A percentile compares a stretch with the other conserved stretches of the same genome.
phyloP scores from a whole-genome alignment of 2,797 vertebrate genomes.

The Enteromius viviparus region DNA sequence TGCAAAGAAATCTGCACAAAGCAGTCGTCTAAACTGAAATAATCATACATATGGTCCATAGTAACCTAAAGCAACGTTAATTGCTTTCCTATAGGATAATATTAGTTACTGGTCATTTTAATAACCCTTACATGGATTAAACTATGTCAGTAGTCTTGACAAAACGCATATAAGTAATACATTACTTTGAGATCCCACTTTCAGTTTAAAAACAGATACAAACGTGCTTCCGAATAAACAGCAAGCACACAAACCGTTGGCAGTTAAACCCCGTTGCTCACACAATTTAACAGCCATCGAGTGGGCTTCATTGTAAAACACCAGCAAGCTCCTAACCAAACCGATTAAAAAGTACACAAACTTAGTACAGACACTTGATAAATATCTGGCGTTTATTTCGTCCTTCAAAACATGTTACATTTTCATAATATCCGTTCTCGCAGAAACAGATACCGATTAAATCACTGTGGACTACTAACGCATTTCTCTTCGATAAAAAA shows the following conservation, averaged over 20 bases:
- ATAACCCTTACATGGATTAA: background rate
- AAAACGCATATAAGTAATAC: background rate
- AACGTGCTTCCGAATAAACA: background rate
- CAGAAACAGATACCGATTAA: background rate
- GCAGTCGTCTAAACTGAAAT: background rate
- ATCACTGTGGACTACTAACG: background rate
- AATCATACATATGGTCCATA: background rate
- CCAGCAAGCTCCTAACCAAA: background rate
- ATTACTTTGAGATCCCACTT: background rate
- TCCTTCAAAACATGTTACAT: background rate
- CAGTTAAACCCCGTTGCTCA: background rate
- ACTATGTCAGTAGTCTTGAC: background rate
- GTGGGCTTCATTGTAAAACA: conserved; percentile 4
- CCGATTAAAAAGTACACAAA: background rate
- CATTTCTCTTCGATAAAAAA: background rate
- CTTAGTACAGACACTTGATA: background rate
- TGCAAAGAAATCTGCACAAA: background rate
- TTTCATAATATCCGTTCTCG: background rate
- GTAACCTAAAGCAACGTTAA: background rate
- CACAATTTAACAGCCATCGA: conserved; percentile 7
- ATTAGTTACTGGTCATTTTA: background rate
- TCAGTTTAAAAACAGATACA: background rate
- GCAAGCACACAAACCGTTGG: background rate
- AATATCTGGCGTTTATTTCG: background rate
- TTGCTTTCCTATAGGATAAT: background rate